These are phyloP conservation scores for Phaonia tiefii DNA, from an alignment of 2,888 invertebrate genomes.

Conservation along the genomic window DNA sequence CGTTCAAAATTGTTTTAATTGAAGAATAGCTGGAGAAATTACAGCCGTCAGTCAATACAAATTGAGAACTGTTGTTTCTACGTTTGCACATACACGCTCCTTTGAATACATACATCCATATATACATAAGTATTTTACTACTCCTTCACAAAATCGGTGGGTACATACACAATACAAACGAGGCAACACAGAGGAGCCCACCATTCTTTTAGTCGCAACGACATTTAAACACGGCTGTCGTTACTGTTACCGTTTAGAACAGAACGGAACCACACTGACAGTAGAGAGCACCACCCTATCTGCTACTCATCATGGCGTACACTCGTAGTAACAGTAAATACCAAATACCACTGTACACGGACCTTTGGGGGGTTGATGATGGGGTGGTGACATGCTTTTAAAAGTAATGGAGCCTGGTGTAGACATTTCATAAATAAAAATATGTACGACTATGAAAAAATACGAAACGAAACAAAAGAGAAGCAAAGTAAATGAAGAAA, in stretches of 20 bases:
- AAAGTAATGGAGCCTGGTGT: slow-evolving; percentile 58
- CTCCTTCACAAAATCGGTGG: slow-evolving; percentile 13
- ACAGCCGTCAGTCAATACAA: slow-evolving; percentile 7
- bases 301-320: neutral
- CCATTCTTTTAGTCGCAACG: slow-evolving; percentile 22
- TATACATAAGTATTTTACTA: slow-evolving; percentile 18
- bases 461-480: slow-evolving; percentile 19
- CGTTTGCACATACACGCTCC: neutral
- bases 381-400: slow-evolving; percentile 50
- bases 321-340: slow-evolving; percentile 32
- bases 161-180: slow-evolving; percentile 31
- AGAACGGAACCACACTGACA: neutral
- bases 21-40: slow-evolving; percentile 30
- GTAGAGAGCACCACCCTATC: slow-evolving; percentile 5
- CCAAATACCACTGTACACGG: slow-evolving; percentile 54
- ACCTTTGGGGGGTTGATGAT: slow-evolving; percentile 58
- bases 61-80: neutral
- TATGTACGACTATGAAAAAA: slow-evolving; percentile 2
- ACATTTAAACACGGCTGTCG: slow-evolving; percentile 32
- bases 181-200: neutral
- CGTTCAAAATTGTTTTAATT: slow-evolving; percentile 28
- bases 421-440: slow-evolving; percentile 48
- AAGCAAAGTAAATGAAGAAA: slow-evolving; percentile 28
- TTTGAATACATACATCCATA: slow-evolving; percentile 7
- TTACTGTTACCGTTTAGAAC: neutral